Evolutionary conservation across 2,888 invertebrate species (phyloP).

Genomic region (Plagiodera versicolora): DNA sequence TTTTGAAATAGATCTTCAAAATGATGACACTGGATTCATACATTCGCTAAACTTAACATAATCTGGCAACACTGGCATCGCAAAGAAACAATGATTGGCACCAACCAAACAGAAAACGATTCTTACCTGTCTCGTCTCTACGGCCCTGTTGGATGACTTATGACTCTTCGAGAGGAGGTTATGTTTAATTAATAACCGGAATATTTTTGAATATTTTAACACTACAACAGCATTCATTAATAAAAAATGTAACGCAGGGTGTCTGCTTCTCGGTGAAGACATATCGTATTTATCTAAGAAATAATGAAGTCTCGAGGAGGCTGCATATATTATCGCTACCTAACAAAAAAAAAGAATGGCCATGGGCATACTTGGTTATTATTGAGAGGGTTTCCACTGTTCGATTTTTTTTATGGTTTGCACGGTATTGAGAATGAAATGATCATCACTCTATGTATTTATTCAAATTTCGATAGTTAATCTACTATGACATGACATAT

Average conservation of each 20-base stretch:
- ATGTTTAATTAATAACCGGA: constrained; percentile 48
- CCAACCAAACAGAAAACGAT: neutral
- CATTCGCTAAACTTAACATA: too few relatives aligned
- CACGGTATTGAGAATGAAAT: too few relatives aligned
- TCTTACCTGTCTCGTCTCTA: neutral
- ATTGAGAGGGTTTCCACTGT: too few relatives aligned
- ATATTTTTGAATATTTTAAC: constrained; percentile 49
- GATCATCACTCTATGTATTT: too few relatives aligned
- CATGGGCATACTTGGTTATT: neutral
- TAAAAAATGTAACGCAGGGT: constrained; percentile 45
- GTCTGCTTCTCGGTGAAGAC: constrained; percentile 37
- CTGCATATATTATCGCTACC: constrained; percentile 39
- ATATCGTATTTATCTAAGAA: constrained; percentile 46
- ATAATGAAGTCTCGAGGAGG: constrained; percentile 40
- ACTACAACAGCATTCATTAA: constrained; percentile 47
- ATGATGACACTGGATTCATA: too few relatives aligned
- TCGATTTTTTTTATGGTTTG: too few relatives aligned
- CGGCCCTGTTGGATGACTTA: constrained; percentile 33
- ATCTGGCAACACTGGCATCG: neutral
- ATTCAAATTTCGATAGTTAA: too few relatives aligned
- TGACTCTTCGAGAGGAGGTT: constrained; percentile 41
- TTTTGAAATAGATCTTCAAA: too few relatives aligned
- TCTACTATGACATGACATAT: neutral
- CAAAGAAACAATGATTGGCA: neutral
- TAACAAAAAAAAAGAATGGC: neutral